Percentiles rank a stretch among this genome's conserved stretches.
phyloP scores from a whole-genome alignment of 2,888 invertebrate species.

The Venusia cambrica region DNA sequence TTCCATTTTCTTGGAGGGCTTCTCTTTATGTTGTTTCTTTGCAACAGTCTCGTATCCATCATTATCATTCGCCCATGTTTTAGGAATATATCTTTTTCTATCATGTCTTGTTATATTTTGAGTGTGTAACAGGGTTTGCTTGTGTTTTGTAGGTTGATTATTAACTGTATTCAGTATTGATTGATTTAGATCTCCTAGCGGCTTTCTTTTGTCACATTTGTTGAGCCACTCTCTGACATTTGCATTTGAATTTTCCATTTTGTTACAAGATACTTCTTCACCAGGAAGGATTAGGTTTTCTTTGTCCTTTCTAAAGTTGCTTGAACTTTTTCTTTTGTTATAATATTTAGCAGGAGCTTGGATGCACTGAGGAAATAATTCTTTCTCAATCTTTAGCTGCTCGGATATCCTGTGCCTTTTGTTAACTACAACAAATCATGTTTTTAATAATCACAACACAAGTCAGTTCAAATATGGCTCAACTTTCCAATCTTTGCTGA shows the following conservation, averaged over 20 bases:
- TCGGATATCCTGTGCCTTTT: slow-evolving; percentile 53
- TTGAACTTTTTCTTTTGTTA: slow-evolving; percentile 60
- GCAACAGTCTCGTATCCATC: slow-evolving; percentile 4
- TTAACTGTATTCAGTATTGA: slow-evolving; percentile 20
- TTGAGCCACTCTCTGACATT: slow-evolving; percentile 64
- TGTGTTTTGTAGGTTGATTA: no score
- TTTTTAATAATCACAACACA: no score
- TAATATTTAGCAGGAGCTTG: slow-evolving; percentile 63
- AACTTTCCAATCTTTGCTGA: no score
- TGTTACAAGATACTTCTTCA: slow-evolving; percentile 42
- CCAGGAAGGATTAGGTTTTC: slow-evolving; percentile 52
- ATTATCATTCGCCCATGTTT: slow-evolving; percentile 28
- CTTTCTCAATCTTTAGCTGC: slow-evolving; percentile 58
- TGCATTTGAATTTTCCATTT: slow-evolving; percentile 52
- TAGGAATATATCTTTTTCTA: slow-evolving; percentile 34
- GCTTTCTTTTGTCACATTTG: slow-evolving; percentile 49
- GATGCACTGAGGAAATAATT: slow-evolving; percentile 68
- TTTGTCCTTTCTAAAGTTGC: slow-evolving; percentile 35
- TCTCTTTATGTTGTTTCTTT: slow-evolving; percentile 16
- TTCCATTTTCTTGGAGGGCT: slow-evolving; percentile 17
- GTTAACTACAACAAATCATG: slow-evolving; percentile 53
- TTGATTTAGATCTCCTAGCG: slow-evolving; percentile 56
- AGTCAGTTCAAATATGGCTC: no score
- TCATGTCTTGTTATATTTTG: slow-evolving; percentile 19
- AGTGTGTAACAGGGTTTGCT: slow-evolving; percentile 19